These are phyloP conservation scores for Myopa tessellatipennis DNA, from an alignment of 2,888 invertebrate genomes.

Conservation along the genomic window DNA sequence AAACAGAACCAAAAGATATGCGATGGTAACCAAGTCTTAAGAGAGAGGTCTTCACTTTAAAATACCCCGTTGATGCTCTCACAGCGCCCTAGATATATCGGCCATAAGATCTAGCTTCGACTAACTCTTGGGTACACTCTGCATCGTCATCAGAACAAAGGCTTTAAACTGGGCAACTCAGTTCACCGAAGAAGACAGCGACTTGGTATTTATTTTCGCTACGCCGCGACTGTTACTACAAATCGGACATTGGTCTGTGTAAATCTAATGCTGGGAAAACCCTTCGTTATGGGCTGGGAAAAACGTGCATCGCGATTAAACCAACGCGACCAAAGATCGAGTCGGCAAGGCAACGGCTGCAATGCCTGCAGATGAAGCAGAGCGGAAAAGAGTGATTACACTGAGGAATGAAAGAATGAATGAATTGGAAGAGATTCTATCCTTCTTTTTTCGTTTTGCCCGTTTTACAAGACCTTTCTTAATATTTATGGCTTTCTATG, in stretches of 20 bases:
- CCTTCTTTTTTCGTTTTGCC: not conserved
- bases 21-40: not conserved
- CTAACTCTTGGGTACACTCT: not conserved
- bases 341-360: not conserved
- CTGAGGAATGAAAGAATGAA: not conserved
- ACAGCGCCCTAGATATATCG: not conserved
- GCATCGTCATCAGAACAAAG: not conserved
- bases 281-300: slow-evolving; percentile 3
- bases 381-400: not conserved
- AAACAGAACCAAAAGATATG: not conserved
- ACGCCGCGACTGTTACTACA: too few relatives aligned
- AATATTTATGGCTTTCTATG: too few relatives aligned
- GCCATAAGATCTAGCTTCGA: not conserved
- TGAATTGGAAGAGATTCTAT: not conserved
- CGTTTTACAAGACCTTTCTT: too few relatives aligned
- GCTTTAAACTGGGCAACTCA: too few relatives aligned
- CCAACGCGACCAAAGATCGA: not conserved
- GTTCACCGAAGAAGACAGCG: too few relatives aligned
- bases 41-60: not conserved
- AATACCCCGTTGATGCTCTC: slow-evolving; percentile 13
- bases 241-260: not conserved
- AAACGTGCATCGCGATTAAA: slow-evolving; percentile 18
- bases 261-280: slow-evolving; percentile 9
- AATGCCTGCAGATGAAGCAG: not conserved
- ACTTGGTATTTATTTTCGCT: too few relatives aligned